Conservation (phyloP, 2,113 vertebrate species). For the Laticauda colubrina region DNA sequence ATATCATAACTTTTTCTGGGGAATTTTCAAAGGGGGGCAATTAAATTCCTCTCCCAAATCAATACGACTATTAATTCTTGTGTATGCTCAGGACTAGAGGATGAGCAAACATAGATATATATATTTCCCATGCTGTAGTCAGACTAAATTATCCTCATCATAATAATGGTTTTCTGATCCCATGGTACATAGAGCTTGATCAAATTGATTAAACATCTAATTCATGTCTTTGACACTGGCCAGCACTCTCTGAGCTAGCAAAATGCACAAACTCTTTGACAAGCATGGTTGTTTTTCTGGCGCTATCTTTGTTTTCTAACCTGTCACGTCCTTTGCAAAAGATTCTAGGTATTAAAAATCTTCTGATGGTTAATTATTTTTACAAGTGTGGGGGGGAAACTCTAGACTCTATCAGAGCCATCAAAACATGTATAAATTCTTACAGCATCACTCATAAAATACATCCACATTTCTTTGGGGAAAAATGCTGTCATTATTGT, state of each 20-base stretch:
- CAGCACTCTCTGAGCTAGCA: not conserved
- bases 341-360: not conserved
- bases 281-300: not conserved
- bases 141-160: not conserved
- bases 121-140: not conserved
- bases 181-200: not conserved
- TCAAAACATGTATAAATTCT: not conserved
- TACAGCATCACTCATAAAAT: not conserved
- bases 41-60: not conserved
- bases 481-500: not conserved
- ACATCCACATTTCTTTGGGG: not conserved
- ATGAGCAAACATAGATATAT: not conserved
- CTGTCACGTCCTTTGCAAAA: not conserved
- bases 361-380: not conserved
- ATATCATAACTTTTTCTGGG: not conserved
- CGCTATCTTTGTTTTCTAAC: not conserved
- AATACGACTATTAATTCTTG: no score
- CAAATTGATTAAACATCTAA: not conserved
- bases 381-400: not conserved
- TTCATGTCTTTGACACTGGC: not conserved
- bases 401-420: not conserved
- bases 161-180: not conserved
- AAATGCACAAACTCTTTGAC: not conserved
- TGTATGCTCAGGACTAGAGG: not conserved
- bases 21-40: not conserved